A percentile compares a stretch with the other conserved stretches of the same genome.
Conservation (phyloP, 2,113 vertebrate genomes). For the Chloebia gouldiae region DNA sequence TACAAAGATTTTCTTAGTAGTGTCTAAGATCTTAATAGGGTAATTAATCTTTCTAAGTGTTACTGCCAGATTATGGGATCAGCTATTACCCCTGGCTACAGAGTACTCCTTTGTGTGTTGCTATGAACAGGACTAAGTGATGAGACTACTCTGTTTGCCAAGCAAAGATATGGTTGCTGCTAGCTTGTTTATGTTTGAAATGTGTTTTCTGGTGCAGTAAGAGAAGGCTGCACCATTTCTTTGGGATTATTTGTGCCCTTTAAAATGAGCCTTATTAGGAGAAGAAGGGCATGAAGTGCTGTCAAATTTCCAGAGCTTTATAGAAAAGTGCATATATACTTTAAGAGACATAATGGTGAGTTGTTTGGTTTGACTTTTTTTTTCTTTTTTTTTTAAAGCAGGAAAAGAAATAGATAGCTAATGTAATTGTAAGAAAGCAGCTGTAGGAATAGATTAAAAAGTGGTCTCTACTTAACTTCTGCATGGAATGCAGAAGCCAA, state of each 20-base stretch:
- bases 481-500: not conserved
- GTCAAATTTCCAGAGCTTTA: slow-evolving; percentile 14
- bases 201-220: slow-evolving; percentile 44
- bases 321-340: not conserved
- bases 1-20: slow-evolving; percentile 78
- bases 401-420: slow-evolving; percentile 40
- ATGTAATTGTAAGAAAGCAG: slow-evolving; percentile 39
- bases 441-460: slow-evolving; percentile 42
- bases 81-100: slow-evolving; percentile 78
- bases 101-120: slow-evolving; percentile 75
- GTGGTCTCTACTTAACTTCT: slow-evolving; percentile 12
- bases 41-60: slow-evolving; percentile 83
- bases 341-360: slow-evolving; percentile 2
- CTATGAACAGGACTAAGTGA: slow-evolving; percentile 68
- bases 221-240: slow-evolving; percentile 38
- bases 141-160: slow-evolving; percentile 73
- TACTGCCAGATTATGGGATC: slow-evolving; percentile 80
- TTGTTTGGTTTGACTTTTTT: not conserved
- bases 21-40: slow-evolving; percentile 80
- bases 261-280: slow-evolving; percentile 37
- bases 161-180: slow-evolving; percentile 68
- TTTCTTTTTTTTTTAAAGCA: not conserved
- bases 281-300: not conserved
- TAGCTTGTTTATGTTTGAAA: slow-evolving; percentile 66
- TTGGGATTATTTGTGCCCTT: slow-evolving; percentile 39